phyloP scores from a whole-genome alignment of 2,888 invertebrate species.

The Drosophila trichaetosa region DNA sequence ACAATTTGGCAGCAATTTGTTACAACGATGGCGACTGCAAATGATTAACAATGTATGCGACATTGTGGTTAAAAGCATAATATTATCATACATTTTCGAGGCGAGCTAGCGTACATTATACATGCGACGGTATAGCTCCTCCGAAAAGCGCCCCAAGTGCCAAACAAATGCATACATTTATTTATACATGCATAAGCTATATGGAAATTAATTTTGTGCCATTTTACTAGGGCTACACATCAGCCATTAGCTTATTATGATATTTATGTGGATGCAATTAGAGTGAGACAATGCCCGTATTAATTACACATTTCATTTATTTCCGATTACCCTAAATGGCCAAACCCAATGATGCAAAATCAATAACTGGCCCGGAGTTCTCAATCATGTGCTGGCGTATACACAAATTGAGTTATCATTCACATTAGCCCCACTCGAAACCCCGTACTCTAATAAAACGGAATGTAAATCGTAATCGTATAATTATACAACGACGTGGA shows the following conservation, averaged over 20 bases:
- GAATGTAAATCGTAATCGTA: conserved; percentile 62
- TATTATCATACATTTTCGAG: conserved; percentile 69
- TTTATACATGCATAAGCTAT: conserved; percentile 25
- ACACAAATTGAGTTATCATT: conserved; percentile 64
- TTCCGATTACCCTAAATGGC: conserved; percentile 39
- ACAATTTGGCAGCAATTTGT: conserved; percentile 79
- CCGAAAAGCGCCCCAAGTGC: conserved; percentile 1
- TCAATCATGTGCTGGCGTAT: not conserved
- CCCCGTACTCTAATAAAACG: conserved; percentile 65
- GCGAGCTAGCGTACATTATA: conserved; percentile 22
- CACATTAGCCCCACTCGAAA: conserved; percentile 14
- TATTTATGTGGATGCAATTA: conserved; percentile 69
- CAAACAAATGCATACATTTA: conserved; percentile 14
- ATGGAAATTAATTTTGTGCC: conserved; percentile 72
- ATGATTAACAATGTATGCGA: conserved; percentile 78
- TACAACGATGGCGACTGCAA: conserved; percentile 74
- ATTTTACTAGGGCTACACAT: conserved; percentile 47
- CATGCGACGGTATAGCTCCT: not conserved
- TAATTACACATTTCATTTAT: conserved; percentile 77
- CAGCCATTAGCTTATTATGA: conserved; percentile 65
- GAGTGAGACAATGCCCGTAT: conserved; percentile 66
- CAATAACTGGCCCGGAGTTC: conserved; percentile 49
- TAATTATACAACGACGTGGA: conserved; percentile 59
- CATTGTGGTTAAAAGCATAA: conserved; percentile 77
- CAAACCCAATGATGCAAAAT: conserved; percentile 60